These are phyloP conservation scores for Pygmarrhopalites habei DNA, from an alignment of 1,140 invertebrate species.

Conservation along the genomic window DNA sequence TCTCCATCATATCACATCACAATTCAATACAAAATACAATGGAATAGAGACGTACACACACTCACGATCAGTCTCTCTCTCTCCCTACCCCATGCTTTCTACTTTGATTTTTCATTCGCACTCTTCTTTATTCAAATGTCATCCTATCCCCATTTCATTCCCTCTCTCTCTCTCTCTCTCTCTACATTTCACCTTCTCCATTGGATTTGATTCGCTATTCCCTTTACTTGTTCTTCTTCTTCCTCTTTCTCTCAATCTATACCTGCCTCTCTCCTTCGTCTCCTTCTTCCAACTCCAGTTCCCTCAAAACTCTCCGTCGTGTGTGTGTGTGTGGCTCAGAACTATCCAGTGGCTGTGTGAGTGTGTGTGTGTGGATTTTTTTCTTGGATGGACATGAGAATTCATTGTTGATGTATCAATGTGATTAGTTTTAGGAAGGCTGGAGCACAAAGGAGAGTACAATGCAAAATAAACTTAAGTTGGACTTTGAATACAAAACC, in stretches of 20 bases:
- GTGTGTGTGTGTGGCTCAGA: no score
- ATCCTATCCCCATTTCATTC: constrained; percentile 12
- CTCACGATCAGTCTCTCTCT: background rate
- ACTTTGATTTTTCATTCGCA: constrained; percentile 29
- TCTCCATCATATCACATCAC: background rate
- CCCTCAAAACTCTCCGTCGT: no score
- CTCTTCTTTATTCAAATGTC: constrained; percentile 29
- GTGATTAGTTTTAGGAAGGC: constrained; percentile 4
- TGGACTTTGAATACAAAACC: background rate
- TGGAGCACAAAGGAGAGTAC: background rate
- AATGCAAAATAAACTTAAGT: constrained; percentile 13
- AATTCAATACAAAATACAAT: constrained; percentile 2
- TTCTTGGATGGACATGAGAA: background rate
- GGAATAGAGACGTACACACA: constrained; percentile 3
- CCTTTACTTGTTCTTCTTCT: background rate
- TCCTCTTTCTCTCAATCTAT: background rate
- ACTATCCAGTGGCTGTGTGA: no score
- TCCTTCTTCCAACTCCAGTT: background rate
- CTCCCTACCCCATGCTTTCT: constrained; percentile 19
- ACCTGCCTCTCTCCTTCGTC: constrained; percentile 1
- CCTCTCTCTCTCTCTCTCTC: no score
- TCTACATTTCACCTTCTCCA: constrained; percentile 17
- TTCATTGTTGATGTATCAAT: constrained; percentile 11
- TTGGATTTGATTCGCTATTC: constrained; percentile 17
- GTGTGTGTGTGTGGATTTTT: no score